Percentiles rank a stretch among this genome's conserved stretches.
Evolutionary conservation across 1,140 invertebrate species (phyloP).

Genomic region (Drosophila tsacasi): DNA sequence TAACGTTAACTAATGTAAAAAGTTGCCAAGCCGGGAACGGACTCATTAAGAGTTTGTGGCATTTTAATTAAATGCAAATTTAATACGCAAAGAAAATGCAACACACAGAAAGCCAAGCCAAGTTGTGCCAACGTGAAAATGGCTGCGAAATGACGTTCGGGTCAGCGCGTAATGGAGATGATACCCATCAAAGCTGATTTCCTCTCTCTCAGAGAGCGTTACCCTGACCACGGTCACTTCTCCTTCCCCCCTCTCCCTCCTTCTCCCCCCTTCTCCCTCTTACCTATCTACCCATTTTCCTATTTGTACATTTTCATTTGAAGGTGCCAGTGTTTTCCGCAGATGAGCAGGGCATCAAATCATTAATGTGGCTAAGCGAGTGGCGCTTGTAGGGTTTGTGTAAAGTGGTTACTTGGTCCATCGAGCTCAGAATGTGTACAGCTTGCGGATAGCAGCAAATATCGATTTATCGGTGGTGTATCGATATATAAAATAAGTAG

Average conservation of each 20-base stretch:
- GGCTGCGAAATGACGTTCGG: slow-evolving; percentile 30
- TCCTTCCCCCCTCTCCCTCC: too few relatives aligned
- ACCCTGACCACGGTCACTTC: slow-evolving; percentile 3
- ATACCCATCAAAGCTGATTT: slow-evolving; percentile 41
- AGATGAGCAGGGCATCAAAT: slow-evolving; percentile 12
- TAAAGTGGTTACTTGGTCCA: not conserved
- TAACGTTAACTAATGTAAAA: slow-evolving; percentile 65
- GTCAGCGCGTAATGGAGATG: slow-evolving; percentile 25
- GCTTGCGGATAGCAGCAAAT: not conserved
- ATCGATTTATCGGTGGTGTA: too few relatives aligned
- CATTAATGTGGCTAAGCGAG: slow-evolving; percentile 10
- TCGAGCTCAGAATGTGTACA: not conserved
- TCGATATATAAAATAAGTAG: too few relatives aligned
- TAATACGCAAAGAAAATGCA: slow-evolving; percentile 65
- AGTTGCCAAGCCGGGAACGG: slow-evolving; percentile 37
- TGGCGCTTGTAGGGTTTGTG: not conserved
- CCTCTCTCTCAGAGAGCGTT: not conserved
- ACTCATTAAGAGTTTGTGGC: slow-evolving; percentile 69
- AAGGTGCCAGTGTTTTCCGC: not conserved
- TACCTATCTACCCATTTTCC: too few relatives aligned
- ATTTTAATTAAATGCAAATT: slow-evolving; percentile 72
- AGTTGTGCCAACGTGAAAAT: slow-evolving; percentile 28
- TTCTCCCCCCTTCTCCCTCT: too few relatives aligned
- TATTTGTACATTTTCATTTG: not conserved
- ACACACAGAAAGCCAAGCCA: slow-evolving; percentile 34